Evolutionary conservation across 2,888 invertebrate genomes (phyloP), one percentile per base, ranked within the genome.

Genomic region (Scotopteryx bipunctaria): DNA sequence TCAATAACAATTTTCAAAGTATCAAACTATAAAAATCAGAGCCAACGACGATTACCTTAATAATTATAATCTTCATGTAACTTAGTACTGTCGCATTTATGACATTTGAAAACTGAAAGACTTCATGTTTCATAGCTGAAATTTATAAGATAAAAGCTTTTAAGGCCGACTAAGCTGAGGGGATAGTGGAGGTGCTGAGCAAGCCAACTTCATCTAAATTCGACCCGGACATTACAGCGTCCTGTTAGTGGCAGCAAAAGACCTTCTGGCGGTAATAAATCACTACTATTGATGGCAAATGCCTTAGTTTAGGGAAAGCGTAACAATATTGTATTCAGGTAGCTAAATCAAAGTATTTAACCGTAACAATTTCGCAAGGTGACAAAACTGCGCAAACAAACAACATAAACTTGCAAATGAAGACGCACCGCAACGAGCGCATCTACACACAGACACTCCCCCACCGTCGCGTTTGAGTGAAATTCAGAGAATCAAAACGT

Each of bases 401-500:
- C 74, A 69, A 66, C 69, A 76, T 78, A 77, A 80, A 81, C 76
- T 83, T 81, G 80, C 79, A 82, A 82, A 83, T 81, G 78, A 82
- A 82, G 79, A 82, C 70, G 76, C 66, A 69, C 80, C 78, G 64
- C 79, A 82, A 81, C 78, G 81, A 80, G 74, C 71, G 68, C 63
- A 71, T 64, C 76, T 73, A 29, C 13, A 35, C 33, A 43, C 31
- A 41, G 41, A 40, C 47, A 41, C 36, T 23, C 29, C 17, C n/a
- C n/a, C n/a, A 71, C 67, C 68, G 73, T 71, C 74, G 71, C 72
- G 68, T 76, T 72, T 70, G 71, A 69, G 73, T 72, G 77, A 77
- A 83, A 81, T 81, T 80, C 77, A 73, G 75, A 76, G 78, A 89
- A 86, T 88, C 86, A 84, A 85, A 87, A 84, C 83, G 83, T 81